phyloP scores from a whole-genome alignment of 2,888 invertebrate genomes.

The Microdon myrmicae region DNA sequence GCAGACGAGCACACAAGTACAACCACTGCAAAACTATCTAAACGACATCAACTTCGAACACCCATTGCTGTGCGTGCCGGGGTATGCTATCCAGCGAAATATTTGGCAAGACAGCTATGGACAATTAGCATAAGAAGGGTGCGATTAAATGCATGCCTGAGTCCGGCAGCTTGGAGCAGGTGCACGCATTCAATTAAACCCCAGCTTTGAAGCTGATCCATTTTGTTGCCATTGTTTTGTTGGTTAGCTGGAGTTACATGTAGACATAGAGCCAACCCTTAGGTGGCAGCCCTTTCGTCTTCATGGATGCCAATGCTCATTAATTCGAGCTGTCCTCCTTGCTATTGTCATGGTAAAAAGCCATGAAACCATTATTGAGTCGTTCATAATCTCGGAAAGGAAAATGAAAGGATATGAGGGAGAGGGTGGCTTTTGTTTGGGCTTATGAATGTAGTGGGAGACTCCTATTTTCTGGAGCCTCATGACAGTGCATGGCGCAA shows the following conservation, averaged over 20 bases:
- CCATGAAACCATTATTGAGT: conserved; percentile 13
- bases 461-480: not conserved
- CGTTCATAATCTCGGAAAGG: conserved; percentile 3
- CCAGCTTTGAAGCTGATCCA: conserved; percentile 45
- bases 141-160: conserved; percentile 2
- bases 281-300: conserved; percentile 9
- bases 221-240: no score
- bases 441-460: conserved; percentile 1
- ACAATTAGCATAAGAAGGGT: conserved; percentile 31
- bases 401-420: conserved; percentile 6
- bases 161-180: conserved; percentile 7
- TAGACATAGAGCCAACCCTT: conserved; percentile 37
- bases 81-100: no score
- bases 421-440: conserved; percentile 15
- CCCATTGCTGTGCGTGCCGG: no score
- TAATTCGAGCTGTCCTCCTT: conserved; percentile 23
- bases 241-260: conserved; percentile 48
- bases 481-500: not conserved
- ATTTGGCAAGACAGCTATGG: conserved; percentile 7
- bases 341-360: not conserved
- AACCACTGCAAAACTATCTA: no score
- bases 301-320: conserved; percentile 29
- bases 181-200: conserved; percentile 35
- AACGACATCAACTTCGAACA: no score
- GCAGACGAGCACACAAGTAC: conserved; percentile 5